A percentile compares a stretch with the other conserved stretches of the same genome.
Evolutionary conservation across 2,888 invertebrate genomes (phyloP).

Genomic region (Hofmannophila pseudospretella): DNA sequence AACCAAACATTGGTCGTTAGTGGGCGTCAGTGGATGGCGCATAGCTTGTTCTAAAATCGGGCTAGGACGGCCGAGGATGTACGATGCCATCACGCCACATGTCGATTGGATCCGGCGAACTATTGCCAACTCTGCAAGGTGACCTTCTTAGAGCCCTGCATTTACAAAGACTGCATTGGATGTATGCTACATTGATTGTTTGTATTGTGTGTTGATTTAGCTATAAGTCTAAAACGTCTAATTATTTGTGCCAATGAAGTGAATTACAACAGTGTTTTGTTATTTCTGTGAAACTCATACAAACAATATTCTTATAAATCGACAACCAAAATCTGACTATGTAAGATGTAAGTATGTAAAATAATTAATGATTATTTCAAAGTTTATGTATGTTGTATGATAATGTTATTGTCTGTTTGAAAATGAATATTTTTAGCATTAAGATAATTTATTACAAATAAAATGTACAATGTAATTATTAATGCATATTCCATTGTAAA

Average conservation of each 20-base stretch:
- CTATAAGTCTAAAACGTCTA: not conserved
- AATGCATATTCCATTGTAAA: slow-evolving; percentile 24
- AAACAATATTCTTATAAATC: too few species aligned
- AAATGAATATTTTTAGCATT: slow-evolving; percentile 9
- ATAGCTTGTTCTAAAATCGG: slow-evolving; percentile 90
- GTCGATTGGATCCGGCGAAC: slow-evolving; percentile 91
- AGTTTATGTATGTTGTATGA: slow-evolving; percentile 1
- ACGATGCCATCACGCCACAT: slow-evolving; percentile 89
- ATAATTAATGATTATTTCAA: not conserved
- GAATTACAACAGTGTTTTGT: too few species aligned
- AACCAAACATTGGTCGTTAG: slow-evolving; percentile 85
- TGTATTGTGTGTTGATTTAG: slow-evolving; percentile 5
- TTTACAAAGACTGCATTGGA: slow-evolving; percentile 46
- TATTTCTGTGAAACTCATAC: too few species aligned
- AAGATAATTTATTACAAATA: slow-evolving; percentile 20
- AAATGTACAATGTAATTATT: slow-evolving; percentile 18
- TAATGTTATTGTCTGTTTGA: slow-evolving; percentile 4
- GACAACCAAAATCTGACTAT: too few species aligned
- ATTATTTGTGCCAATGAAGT: not conserved
- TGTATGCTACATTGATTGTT: slow-evolving; percentile 14
- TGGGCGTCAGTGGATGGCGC: slow-evolving; percentile 90
- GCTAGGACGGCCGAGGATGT: slow-evolving; percentile 87
- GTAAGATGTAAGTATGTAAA: too few species aligned
- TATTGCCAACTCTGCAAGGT: slow-evolving; percentile 75
- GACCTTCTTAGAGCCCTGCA: slow-evolving; percentile 32